Evolutionary conservation across 2,888 invertebrate genomes (phyloP).

Genomic region (Anagyrus pseudococci): DNA sequence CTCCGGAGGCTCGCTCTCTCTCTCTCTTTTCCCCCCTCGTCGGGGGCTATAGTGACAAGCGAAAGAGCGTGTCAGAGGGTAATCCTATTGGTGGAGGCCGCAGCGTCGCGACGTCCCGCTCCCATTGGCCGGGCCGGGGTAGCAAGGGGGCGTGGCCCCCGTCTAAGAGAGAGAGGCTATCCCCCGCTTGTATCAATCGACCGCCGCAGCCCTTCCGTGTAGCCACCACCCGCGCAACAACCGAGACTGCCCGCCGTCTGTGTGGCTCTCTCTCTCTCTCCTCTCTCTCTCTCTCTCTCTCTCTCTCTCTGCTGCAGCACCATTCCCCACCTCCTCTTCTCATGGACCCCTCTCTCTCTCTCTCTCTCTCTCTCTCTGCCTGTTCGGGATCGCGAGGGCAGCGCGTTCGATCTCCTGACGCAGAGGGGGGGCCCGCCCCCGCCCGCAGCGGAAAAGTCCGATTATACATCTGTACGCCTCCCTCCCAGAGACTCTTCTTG

Average conservation of each 20-base stretch:
- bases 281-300: not conserved
- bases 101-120: slow-evolving; percentile 57
- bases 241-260: slow-evolving; percentile 50
- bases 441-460: too few species aligned
- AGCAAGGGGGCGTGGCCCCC: slow-evolving; percentile 47
- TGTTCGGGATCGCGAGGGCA: too few species aligned
- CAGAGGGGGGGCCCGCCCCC: too few species aligned
- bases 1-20: too few species aligned
- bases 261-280: slow-evolving; percentile 36
- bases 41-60: slow-evolving; percentile 25
- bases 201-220: not conserved
- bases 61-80: slow-evolving; percentile 62
- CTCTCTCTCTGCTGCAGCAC: not conserved
- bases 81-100: slow-evolving; percentile 62
- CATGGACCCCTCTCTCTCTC: too few species aligned
- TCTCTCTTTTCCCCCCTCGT: not conserved
- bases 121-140: slow-evolving; percentile 52
- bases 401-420: too few species aligned
- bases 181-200: not conserved
- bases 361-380: too few species aligned
- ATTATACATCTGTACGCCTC: too few species aligned
- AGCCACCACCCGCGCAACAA: slow-evolving; percentile 54
- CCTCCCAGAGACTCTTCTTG: too few species aligned
- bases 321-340: too few species aligned
- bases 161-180: not conserved